Evolutionary conservation across 2,888 invertebrate species (phyloP), one percentile per base, ranked within the genome.

Genomic region (Griposia aprilina): DNA sequence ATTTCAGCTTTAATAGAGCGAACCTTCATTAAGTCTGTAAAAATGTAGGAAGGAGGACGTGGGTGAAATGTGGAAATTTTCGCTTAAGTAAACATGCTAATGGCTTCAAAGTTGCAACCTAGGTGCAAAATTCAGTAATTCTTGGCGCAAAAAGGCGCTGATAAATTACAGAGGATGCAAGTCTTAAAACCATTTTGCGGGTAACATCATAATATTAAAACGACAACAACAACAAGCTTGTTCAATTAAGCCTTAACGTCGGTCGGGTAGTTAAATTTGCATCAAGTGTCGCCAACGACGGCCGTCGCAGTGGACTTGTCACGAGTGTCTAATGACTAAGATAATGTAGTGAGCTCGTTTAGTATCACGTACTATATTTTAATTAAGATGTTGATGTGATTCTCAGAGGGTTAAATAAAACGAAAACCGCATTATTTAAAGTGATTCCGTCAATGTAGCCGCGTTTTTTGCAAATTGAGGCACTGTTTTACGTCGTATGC

Each of bases 251-350:
- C 72, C 70, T 55, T 75, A 80, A 68, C 82, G 83, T 74, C 82
- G 79, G 78, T 69, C 57, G 70, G 81, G 82, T 89, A 87, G 91
- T 92, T 88, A 90, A 90, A 92, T 93, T 93, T 93, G 88, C 92
- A 93, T 93, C 89, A 90, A 88, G 83, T 80, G 89, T 85, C 87
- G 84, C 74, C 74, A 69, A 63, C 72, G 76, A 67, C 74, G 77
- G 72, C 79, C 48, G 69, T 81, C 74, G 68, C 62, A 67, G 68
- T 59, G 71, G 45, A 69, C 82, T 81, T 79, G 80, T 81, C 85
- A 83, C 62, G 65, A 77, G 67, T 45, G 60, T 81, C 65, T 86
- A 72, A 87, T 80, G 65, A 74, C 71, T 26, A 30, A 71, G 67
- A 75, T 80, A 85, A 86, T 88, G 76, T 81, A 87, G 72, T 71